Percentiles rank a stretch among this genome's conserved stretches.
phyloP scores from a whole-genome alignment of 2,113 vertebrate genomes.

The Rallus limicola region DNA sequence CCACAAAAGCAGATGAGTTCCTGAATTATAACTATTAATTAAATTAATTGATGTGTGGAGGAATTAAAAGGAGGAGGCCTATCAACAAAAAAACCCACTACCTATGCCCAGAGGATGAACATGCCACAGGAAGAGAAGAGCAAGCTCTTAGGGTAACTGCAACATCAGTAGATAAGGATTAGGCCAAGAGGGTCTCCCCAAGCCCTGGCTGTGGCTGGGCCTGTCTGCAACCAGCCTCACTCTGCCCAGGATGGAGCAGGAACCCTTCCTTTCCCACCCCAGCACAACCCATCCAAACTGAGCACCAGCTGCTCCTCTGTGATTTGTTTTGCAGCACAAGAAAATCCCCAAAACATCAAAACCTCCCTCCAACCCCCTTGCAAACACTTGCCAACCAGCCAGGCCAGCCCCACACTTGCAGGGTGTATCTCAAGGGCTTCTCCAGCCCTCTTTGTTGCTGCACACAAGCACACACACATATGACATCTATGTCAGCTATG shows the following conservation, averaged over 20 bases:
- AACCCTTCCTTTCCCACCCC: background rate
- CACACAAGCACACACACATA: background rate
- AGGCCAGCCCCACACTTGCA: background rate
- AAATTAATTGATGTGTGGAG: background rate
- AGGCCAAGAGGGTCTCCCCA: background rate
- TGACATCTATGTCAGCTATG: background rate
- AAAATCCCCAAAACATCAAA: background rate
- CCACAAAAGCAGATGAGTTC: background rate
- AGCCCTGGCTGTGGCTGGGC: background rate
- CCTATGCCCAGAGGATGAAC: background rate
- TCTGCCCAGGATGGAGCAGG: background rate
- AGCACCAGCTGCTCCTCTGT: background rate
- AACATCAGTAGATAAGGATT: background rate
- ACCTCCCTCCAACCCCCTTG: background rate
- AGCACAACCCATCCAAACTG: background rate
- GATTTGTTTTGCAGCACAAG: background rate
- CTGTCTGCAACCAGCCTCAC: background rate
- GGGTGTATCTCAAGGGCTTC: background rate
- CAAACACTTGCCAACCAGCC: background rate
- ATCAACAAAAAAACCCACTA: background rate
- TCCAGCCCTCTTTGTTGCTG: background rate
- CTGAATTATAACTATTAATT: background rate
- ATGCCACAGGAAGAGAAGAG: background rate
- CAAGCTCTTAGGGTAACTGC: background rate
- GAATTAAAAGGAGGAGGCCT: background rate